Conservation (phyloP, 1,140 invertebrate species). For the Ylistrum balloti region DNA sequence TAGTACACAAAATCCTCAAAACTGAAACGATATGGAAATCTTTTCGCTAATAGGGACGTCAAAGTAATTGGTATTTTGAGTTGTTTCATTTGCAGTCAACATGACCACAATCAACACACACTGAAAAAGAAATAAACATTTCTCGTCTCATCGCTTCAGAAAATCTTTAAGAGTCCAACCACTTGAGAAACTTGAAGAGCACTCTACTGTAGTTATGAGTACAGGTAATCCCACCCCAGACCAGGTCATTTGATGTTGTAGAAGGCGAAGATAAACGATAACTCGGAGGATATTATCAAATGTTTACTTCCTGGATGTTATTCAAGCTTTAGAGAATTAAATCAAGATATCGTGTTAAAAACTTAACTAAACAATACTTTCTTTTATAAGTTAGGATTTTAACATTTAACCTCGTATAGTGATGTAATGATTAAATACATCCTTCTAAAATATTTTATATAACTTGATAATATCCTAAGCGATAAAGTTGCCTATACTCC, state of each 20-base stretch:
- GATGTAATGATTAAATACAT: too few species aligned
- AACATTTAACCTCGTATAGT: too few species aligned
- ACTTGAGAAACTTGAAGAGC: neutral
- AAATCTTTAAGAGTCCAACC: neutral
- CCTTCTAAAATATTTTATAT: too few species aligned
- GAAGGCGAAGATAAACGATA: neutral
- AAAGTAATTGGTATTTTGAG: neutral
- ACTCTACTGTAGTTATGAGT: neutral
- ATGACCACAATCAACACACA: neutral
- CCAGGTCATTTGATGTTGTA: neutral
- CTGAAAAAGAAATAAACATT: slow-evolving; percentile 27
- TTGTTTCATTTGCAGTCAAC: neutral
- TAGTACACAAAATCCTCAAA: neutral
- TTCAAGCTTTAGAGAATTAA: neutral
- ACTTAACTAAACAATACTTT: too few species aligned
- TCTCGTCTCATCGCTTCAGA: neutral
- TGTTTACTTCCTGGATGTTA: neutral
- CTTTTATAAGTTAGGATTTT: too few species aligned
- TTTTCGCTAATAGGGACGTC: neutral
- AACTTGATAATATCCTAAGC: too few species aligned
- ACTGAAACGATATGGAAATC: too few species aligned
- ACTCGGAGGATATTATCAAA: neutral
- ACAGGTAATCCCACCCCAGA: neutral
- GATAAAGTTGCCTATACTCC: too few species aligned
- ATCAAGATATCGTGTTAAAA: neutral